These are phyloP conservation scores for Tenodera sinensis DNA, from an alignment of 2,888 invertebrate genomes.

Conservation along the genomic window DNA sequence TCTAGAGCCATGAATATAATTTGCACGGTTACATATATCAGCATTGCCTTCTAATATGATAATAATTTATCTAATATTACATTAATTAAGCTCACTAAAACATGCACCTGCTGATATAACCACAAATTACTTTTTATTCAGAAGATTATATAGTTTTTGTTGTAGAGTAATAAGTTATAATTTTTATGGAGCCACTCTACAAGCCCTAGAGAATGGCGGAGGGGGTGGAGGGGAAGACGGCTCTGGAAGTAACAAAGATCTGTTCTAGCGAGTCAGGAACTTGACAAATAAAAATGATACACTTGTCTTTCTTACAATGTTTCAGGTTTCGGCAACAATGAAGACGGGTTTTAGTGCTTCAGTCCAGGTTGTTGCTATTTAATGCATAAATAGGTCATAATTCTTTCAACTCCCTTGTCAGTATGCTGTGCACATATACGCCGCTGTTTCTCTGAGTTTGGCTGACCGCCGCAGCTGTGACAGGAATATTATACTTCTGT, in stretches of 20 bases:
- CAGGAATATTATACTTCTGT: not conserved
- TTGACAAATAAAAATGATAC: not conserved
- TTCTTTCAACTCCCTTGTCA: not conserved
- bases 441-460: not conserved
- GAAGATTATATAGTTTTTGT: not conserved
- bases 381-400: not conserved
- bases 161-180: not conserved
- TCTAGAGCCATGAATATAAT: too few relatives aligned
- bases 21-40: too few relatives aligned
- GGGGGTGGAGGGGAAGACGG: too few relatives aligned
- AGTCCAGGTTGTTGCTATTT: not conserved
- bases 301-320: not conserved
- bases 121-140: not conserved
- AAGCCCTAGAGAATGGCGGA: not conserved
- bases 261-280: not conserved
- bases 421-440: not conserved
- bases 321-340: not conserved
- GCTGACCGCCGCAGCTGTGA: not conserved
- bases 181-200: not conserved
- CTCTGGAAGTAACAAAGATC: not conserved
- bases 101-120: not conserved
- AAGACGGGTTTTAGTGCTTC: not conserved
- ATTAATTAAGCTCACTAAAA: not conserved
- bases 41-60: not conserved
- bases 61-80: not conserved